Conservation (phyloP, 2,797 vertebrate genomes). For the Rhinogobio ventralis region DNA sequence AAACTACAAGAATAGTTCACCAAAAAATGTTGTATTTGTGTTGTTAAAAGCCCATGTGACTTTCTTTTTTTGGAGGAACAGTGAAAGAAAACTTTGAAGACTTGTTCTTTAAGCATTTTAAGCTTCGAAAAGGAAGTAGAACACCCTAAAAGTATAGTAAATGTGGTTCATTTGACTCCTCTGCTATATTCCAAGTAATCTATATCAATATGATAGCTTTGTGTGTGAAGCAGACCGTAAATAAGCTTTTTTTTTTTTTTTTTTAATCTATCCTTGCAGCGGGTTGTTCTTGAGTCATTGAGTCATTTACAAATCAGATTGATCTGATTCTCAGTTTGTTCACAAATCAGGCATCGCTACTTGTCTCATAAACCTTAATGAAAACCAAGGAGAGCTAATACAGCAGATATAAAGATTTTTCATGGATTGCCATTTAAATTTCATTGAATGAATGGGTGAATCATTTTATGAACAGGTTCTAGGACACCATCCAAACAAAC, state of each 20-base stretch:
- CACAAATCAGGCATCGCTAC: too few species aligned
- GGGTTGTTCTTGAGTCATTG: not conserved
- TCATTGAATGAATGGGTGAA: not conserved
- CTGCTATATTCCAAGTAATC: not conserved
- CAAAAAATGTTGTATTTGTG: not conserved
- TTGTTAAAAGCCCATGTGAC: not conserved
- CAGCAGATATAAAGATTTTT: too few species aligned
- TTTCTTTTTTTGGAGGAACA: not conserved
- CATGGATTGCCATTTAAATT: too few species aligned
- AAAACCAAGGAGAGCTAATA: too few species aligned
- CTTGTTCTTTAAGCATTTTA: not conserved
- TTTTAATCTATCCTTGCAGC: too few species aligned
- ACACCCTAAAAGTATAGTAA: not conserved
- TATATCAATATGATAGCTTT: not conserved
- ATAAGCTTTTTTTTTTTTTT: too few species aligned
- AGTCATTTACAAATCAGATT: too few species aligned
- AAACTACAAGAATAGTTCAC: not conserved
- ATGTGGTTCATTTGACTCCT: not conserved
- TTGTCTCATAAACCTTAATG: too few species aligned
- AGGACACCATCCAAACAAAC: not conserved
- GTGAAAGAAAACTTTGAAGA: not conserved
- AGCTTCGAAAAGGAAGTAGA: not conserved
- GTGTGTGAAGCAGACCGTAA: too few species aligned
- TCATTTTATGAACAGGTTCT: not conserved
- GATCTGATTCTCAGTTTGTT: too few species aligned